A percentile compares a stretch with the other conserved stretches of the same genome.
Conservation (phyloP, 2,797 vertebrate species). For the Cirrhinus mrigala region DNA sequence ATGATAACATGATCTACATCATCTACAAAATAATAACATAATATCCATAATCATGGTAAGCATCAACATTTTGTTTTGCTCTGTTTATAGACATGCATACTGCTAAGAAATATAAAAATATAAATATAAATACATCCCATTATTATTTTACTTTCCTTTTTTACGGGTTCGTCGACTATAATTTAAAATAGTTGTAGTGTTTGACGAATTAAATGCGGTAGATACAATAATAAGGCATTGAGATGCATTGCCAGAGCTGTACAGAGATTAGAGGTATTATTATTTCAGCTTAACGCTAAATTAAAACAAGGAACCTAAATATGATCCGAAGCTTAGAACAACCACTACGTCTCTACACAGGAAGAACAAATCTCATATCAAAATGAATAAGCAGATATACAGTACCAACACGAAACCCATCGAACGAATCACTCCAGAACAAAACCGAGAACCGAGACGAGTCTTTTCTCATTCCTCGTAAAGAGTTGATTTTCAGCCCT, state of each 20-base stretch:
- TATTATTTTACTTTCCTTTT: slow-evolving; percentile 72
- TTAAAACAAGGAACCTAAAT: slow-evolving; percentile 64
- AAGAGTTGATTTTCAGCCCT: slow-evolving; percentile 59
- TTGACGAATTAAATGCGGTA: slow-evolving; percentile 83
- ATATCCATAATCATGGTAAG: slow-evolving; percentile 81
- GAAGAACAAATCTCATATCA: slow-evolving; percentile 70
- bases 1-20: slow-evolving; percentile 84
- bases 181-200: slow-evolving; percentile 81
- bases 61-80: slow-evolving; percentile 77
- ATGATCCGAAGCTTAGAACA: slow-evolving; percentile 58
- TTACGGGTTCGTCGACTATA: slow-evolving; percentile 82
- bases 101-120: slow-evolving; percentile 89
- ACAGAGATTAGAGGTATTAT: slow-evolving; percentile 83
- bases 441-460: slow-evolving; percentile 51
- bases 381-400: slow-evolving; percentile 68
- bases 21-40: slow-evolving; percentile 83
- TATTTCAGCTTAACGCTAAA: slow-evolving; percentile 74
- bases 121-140: slow-evolving; percentile 89
- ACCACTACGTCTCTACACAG: slow-evolving; percentile 77
- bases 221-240: slow-evolving; percentile 85
- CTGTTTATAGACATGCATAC: slow-evolving; percentile 85
- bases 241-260: slow-evolving; percentile 84
- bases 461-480: no score
- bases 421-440: slow-evolving; percentile 74
- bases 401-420: slow-evolving; percentile 74